Base-by-base conservation (phyloP, 2,797 vertebrate species). In the Babyrousa celebensis region DNA sequence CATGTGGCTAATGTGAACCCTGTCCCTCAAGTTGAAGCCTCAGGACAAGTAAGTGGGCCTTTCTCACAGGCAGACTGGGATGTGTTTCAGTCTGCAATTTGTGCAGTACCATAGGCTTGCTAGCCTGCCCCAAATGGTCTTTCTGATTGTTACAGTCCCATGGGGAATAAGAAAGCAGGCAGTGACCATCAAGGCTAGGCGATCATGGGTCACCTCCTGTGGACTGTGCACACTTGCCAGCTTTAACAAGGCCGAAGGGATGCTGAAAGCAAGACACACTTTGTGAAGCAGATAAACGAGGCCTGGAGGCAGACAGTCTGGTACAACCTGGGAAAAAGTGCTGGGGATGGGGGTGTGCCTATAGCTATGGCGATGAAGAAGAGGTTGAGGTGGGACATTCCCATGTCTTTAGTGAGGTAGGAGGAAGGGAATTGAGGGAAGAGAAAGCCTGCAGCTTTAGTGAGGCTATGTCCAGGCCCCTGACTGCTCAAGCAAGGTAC, bases 331-430 rank as follows among this genome's bases (percentile, higher is more conserved):
- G 52, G 12, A 56, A 6, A 56, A 18, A 32, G 52, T 23, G 29
- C 52, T 56, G 74, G 27, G 74, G 27, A 11, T 29, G 17, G 3
- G 3, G 9, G 0, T 2, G 71, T 18, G 25, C 48, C 72, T 17
- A 1, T 32, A 54, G 29, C 29, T 12, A 5, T 56, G 29, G 8
- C 0, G 29, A 56, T 2, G 20, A 29, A 56, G 75, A n/a, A 56
- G 20, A 56, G 1, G 0, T 0, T 56, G 52, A 15, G 52, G 12
- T 32, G 29, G 11, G 65, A 29, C 29, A 9, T 16, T 3, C 29
- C 29, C 29, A 16, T 8, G 65, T 6, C 65, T 67, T 67, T 16
- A n/a, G 65, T 6, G 7, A 16, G 29, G 58, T 18, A 21, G 18
- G 58, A 6, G 4, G 75, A 56, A 32, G 11, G 32, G 29, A 32